A percentile compares a stretch with the other conserved stretches of the same genome.
Conservation (phyloP, 2,797 vertebrate species). For the Mergus octosetaceus region DNA sequence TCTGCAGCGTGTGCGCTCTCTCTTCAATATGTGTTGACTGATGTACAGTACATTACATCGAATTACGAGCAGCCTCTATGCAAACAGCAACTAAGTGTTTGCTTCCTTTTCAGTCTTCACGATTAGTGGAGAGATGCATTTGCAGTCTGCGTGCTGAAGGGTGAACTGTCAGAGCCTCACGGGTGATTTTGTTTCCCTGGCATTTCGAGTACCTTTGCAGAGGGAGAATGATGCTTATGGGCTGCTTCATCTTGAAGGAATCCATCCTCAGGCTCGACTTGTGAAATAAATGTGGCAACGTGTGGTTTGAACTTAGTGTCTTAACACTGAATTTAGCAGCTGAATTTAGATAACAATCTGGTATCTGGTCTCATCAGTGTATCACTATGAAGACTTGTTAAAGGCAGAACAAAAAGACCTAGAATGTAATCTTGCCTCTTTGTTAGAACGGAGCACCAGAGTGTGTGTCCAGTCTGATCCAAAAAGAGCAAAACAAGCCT, state of each 20-base stretch:
- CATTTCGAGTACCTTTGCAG: constrained; percentile 42
- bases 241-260: constrained; percentile 51
- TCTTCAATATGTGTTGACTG: constrained; percentile 67
- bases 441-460: background rate
- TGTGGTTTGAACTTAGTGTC: constrained; percentile 71
- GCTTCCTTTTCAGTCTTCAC: constrained; percentile 9
- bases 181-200: constrained; percentile 54
- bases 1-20: background rate
- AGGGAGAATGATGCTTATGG: constrained; percentile 43
- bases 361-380: constrained; percentile 71
- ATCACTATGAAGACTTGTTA: constrained; percentile 68
- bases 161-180: constrained; percentile 51
- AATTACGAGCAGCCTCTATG: constrained; percentile 57
- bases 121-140: background rate
- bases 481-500: constrained; percentile 31
- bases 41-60: constrained; percentile 59
- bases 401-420: constrained; percentile 68
- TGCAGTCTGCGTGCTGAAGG: constrained; percentile 33
- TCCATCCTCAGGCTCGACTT: constrained; percentile 62
- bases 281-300: constrained; percentile 70
- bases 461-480: constrained; percentile 31
- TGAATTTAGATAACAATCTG: constrained; percentile 75
- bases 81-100: constrained; percentile 63
- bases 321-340: constrained; percentile 73
- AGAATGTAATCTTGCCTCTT: constrained; percentile 54